Conservation (phyloP, 2,797 vertebrate species). For the Pyrocephalus nanus region DNA sequence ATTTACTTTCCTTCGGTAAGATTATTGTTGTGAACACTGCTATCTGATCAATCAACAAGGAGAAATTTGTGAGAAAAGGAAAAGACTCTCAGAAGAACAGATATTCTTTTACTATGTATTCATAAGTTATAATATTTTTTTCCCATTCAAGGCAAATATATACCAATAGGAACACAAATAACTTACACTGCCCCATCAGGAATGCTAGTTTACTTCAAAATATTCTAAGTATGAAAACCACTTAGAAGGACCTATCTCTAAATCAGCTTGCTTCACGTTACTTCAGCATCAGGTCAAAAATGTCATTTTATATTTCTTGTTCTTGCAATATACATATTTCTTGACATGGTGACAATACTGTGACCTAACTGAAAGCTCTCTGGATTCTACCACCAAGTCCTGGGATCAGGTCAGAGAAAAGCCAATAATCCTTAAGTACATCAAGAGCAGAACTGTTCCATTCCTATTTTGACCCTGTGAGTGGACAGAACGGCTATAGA, state of each 20-base stretch:
- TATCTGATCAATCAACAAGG: background rate
- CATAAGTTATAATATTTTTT: background rate
- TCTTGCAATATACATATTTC: background rate
- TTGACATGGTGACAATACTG: background rate
- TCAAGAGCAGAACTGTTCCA: background rate
- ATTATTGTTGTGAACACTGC: background rate
- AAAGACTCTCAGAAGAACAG: background rate
- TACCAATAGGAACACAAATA: background rate
- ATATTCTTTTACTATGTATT: background rate
- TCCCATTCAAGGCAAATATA: background rate
- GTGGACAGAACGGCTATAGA: background rate
- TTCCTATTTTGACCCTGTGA: background rate
- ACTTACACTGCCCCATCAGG: background rate
- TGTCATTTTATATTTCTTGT: background rate
- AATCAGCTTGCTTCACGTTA: background rate
- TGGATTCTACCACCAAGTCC: background rate
- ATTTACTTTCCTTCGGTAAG: background rate
- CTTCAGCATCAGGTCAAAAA: background rate
- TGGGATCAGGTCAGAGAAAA: background rate
- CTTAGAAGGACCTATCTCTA: background rate
- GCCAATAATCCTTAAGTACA: background rate
- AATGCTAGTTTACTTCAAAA: background rate
- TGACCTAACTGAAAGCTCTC: background rate
- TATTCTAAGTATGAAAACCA: background rate
- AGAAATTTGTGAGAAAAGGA: background rate